Base-by-base conservation (phyloP, 2,113 vertebrate genomes). In the Amphiprion percula region DNA sequence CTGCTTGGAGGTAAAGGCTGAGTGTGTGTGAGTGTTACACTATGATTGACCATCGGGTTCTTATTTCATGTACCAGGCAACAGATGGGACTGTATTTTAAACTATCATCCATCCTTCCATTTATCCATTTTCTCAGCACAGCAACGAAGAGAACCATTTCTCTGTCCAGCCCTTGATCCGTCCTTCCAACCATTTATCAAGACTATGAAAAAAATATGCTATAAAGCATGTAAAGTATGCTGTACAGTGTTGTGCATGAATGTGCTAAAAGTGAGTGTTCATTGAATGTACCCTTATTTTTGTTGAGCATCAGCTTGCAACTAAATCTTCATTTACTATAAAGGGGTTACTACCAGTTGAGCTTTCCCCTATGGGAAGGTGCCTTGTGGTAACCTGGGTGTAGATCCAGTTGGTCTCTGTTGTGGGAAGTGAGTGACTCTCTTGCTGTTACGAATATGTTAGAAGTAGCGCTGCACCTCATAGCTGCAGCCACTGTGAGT, bases 21-120 rank as follows among this genome's bases (percentile, higher is more conserved):
- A 83, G 67, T 46, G 68, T 78, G 79, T 80, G 69, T 67, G 54
- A 69, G 50, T 72, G 73, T 69, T 59, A 79, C 68, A 68, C 81
- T 90, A 68, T 86, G 88, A 91, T 78, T 84, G 86, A 71, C 81
- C 92, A 92, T 92, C 74, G 8, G 89, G 90, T 93, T 92, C 81
- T 85, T 68, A 90, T 94, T 93, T 90, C 41, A 81, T 84, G 88
- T 85, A 59, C 77, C 79, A 80, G 83, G 87, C 77, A 91, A 85
- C 92, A 92, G 88, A 90, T 93, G 92, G 79, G 67, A 12, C 41
- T 39, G 64, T 76, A 56, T 73, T 86, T 74, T 52, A 68, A 73
- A 53, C 75, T 68, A 83, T 54, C 69, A 77, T 79, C 63, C 62
- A 62, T 63, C 33, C 41, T 50, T 78, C 67, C 64, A 64, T 76